phyloP scores from a whole-genome alignment of 2,888 invertebrate genomes.

The Willowsia nigromaculata region DNA sequence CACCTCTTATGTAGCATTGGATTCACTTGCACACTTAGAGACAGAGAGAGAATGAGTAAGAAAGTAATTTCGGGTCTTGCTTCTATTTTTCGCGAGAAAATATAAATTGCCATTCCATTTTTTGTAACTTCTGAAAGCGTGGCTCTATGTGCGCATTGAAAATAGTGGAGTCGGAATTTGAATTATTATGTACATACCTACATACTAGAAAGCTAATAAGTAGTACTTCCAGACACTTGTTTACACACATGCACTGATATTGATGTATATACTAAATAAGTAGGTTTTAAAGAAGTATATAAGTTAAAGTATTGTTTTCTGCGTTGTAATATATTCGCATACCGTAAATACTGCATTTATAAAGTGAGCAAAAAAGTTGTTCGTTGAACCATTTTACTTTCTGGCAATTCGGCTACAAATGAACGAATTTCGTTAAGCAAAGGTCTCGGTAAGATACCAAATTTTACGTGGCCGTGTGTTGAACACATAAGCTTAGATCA shows the following conservation, averaged over 20 bases:
- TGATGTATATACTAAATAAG: no score
- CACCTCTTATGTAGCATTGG: not conserved
- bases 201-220: not conserved
- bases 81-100: not conserved
- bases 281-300: no score
- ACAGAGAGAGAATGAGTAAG: not conserved
- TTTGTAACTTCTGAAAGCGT: not conserved
- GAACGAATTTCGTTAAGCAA: no score
- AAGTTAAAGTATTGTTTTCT: no score
- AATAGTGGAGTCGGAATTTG: not conserved
- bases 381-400: no score
- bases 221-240: not conserved
- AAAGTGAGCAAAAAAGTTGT: no score
- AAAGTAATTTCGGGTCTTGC: not conserved
- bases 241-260: no score
- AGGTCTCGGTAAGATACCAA: no score
- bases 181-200: not conserved
- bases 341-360: no score
- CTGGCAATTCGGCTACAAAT: no score
- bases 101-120: not conserved
- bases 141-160: not conserved
- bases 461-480: no score
- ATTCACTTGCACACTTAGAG: not conserved
- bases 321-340: no score
- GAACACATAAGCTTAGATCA: conserved; percentile 30